phyloP scores from a whole-genome alignment of 1,140 invertebrate genomes.

The Branchinecta lynchi region DNA sequence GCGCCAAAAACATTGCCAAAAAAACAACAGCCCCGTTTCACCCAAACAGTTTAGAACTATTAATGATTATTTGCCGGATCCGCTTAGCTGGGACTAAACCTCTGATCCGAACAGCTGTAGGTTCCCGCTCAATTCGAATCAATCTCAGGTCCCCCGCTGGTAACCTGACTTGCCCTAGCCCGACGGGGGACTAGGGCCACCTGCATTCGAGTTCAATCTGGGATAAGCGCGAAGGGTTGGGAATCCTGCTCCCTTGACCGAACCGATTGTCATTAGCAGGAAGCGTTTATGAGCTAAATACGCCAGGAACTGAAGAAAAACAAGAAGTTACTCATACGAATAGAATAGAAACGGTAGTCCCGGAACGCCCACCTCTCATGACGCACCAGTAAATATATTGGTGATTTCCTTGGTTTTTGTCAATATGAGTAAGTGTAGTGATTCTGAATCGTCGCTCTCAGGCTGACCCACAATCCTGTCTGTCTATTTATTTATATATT shows the following conservation, averaged over 20 bases:
- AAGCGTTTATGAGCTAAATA: background rate
- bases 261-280: background rate
- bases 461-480: too few species aligned
- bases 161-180: slow-evolving; percentile 3
- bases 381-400: too few species aligned
- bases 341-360: background rate
- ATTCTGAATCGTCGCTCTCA: too few species aligned
- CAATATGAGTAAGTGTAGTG: too few species aligned
- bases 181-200: background rate
- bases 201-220: background rate
- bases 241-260: background rate
- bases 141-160: background rate
- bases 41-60: background rate
- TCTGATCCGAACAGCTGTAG: background rate
- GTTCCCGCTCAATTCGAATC: background rate
- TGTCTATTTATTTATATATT: too few species aligned
- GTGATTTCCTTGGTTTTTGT: too few species aligned
- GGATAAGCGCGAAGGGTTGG: background rate
- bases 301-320: background rate
- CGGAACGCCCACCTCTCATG: background rate
- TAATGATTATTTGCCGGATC: background rate
- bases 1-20: background rate
- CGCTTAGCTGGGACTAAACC: background rate
- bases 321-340: background rate
- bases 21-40: background rate